A percentile compares a stretch with the other conserved stretches of the same genome.
These are phyloP conservation scores for Imbricaverruca yamaguchii DNA, from an alignment of 2,888 invertebrate species.

Conservation along the genomic window DNA sequence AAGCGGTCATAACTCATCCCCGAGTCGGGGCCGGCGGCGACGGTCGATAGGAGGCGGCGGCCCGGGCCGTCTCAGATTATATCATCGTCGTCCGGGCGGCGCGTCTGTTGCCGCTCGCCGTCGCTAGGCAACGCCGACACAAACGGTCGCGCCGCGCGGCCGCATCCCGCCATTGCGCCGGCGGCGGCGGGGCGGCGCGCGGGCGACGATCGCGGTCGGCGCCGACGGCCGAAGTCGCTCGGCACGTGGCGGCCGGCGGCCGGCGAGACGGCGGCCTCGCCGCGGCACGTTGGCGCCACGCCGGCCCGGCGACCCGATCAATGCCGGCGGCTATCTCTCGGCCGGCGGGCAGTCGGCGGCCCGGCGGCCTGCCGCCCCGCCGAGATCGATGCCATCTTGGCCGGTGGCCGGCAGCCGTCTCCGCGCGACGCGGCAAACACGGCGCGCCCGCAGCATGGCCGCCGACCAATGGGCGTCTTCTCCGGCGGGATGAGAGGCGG, in stretches of 20 bases:
- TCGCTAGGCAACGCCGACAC: background rate
- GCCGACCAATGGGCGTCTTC: background rate
- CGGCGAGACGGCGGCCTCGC: no score
- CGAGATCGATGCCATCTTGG: slow-evolving; percentile 5
- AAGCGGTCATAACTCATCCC: slow-evolving; percentile 15
- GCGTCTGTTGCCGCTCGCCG: background rate
- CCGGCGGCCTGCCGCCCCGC: background rate
- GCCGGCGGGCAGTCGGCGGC: background rate
- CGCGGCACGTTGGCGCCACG: no score
- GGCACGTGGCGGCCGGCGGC: no score
- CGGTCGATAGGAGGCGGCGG: background rate
- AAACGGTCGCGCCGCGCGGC: background rate
- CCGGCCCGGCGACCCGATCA: background rate
- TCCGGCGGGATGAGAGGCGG: background rate
- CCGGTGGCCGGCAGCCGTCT: background rate
- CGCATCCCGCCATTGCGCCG: background rate
- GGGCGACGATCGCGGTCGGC: background rate
- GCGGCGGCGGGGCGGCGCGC: background rate
- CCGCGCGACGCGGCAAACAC: background rate
- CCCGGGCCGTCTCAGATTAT: slow-evolving; percentile 6
- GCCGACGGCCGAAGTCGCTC: no score
- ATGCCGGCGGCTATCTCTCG: slow-evolving; percentile 1
- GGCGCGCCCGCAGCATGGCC: background rate
- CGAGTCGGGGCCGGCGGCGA: background rate
- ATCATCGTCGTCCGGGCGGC: background rate